Evolutionary conservation across 2,888 invertebrate genomes (phyloP).

Genomic region (Perithous albicinctus): DNA sequence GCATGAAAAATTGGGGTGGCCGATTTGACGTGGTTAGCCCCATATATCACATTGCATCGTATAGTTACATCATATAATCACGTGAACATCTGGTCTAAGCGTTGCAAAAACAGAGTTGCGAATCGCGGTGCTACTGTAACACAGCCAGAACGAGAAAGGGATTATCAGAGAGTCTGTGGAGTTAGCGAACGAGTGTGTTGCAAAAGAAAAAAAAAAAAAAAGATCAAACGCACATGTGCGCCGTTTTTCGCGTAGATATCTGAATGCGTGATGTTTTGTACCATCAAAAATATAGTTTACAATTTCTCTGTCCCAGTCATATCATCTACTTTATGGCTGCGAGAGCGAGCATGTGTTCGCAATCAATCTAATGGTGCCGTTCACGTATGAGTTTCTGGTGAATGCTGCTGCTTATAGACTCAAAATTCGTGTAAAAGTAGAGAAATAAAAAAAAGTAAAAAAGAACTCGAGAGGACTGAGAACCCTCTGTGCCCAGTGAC

Average conservation of each 20-base stretch:
- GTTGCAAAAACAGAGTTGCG: slow-evolving; percentile 44
- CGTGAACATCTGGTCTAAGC: slow-evolving; percentile 40
- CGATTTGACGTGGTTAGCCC: too few relatives aligned
- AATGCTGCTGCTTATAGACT: slow-evolving; percentile 21
- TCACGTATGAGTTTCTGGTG: background rate
- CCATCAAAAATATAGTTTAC: slow-evolving; percentile 42
- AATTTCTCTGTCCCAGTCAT: background rate
- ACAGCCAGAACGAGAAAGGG: slow-evolving; percentile 22
- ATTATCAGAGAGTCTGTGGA: background rate
- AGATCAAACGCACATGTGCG: slow-evolving; percentile 48
- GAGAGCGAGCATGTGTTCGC: slow-evolving; percentile 35
- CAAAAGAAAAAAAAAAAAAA: too few relatives aligned
- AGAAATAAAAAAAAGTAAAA: background rate
- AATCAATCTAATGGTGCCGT: slow-evolving; percentile 33
- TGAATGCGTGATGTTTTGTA: slow-evolving; percentile 11
- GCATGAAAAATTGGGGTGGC: too few relatives aligned
- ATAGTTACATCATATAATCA: slow-evolving; percentile 46
- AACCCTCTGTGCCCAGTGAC: background rate
- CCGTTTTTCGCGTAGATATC: background rate
- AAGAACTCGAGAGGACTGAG: background rate
- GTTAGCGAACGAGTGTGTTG: slow-evolving; percentile 19
- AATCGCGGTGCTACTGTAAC: slow-evolving; percentile 17
- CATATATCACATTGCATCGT: slow-evolving; percentile 18
- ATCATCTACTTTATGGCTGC: background rate
- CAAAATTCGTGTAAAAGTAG: slow-evolving; percentile 15